Evolutionary conservation across 2,113 vertebrate genomes (phyloP), one percentile per base, ranked within the genome.

Genomic region (Dasyurus viverrinus): DNA sequence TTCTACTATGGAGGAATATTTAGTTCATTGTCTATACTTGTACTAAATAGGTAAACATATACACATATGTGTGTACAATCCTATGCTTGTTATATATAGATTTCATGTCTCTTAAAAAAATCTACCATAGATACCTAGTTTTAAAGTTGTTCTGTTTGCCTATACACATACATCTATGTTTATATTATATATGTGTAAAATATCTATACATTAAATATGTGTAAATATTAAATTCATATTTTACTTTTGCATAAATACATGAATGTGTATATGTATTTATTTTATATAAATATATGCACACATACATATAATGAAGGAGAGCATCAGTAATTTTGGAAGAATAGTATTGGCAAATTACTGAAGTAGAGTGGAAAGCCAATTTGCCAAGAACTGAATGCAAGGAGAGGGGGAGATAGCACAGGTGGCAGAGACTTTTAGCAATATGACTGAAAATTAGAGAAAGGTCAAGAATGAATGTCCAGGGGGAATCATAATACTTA

Each of bases 141-240:
- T 76, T 26, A 76, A 76, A 76, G 14, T n/a, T 19, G 11, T 68
- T n/a, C 30, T 36, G 60, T 68, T 60, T 68, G 60, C 30, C 4
- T 36, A 3, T 2, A 5, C 3, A 36, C 12, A 16, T 2, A 16
- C 2, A 16, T 16, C 8, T 68, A n/a, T n/a, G 36, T n/a, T 5
- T n/a, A 76, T 16, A 76, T 6, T n/a, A 19, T 5, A 6, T n/a
- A 22, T 19, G 19, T 23, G n/a, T 8, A 42, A 84, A 42, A 42
- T 42, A 42, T 42, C 2, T 84, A 4, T 22, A 84, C 36, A 84
- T 8, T 5, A 42, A 84, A 42, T 16, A 68, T 68, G 1, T 68
- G 2, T 16, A 16, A 4, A 30, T 11, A 3, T 16, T 68, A 68
- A 68, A 36, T 16, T 30, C 12, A 68, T 9, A 57, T 36, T 3